Evolutionary conservation across 2,797 vertebrate genomes (phyloP).

Genomic region (Eupleurogrammus muticus): DNA sequence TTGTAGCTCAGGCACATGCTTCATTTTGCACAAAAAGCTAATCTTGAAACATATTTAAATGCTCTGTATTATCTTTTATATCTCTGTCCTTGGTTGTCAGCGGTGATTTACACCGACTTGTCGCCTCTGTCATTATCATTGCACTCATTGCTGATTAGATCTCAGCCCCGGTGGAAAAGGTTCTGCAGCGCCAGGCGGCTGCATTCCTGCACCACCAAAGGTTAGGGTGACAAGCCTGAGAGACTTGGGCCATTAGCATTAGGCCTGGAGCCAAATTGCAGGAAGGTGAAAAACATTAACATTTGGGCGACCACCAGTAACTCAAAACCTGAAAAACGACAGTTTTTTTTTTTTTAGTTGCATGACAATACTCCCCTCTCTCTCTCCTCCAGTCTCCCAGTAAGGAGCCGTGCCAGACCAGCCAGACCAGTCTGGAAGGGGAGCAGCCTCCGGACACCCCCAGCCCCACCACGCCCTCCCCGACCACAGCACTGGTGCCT

Average conservation of each 20-base stretch:
- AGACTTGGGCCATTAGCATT: slow-evolving; percentile 36
- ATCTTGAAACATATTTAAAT: not conserved
- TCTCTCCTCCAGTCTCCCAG: slow-evolving; percentile 77
- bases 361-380: slow-evolving; percentile 20
- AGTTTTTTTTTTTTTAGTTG: slow-evolving; percentile 5
- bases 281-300: slow-evolving; percentile 49
- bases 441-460: slow-evolving; percentile 70
- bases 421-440: slow-evolving; percentile 85
- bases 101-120: slow-evolving; percentile 4
- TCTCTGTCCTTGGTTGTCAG: slow-evolving; percentile 10
- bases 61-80: not conserved
- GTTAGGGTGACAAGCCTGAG: slow-evolving; percentile 18
- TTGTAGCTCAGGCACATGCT: too few species aligned
- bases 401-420: slow-evolving; percentile 84
- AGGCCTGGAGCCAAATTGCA: slow-evolving; percentile 18
- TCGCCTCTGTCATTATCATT: slow-evolving; percentile 12
- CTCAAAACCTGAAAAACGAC: slow-evolving; percentile 17
- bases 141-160: slow-evolving; percentile 25
- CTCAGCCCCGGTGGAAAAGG: slow-evolving; percentile 6
- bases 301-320: slow-evolving; percentile 20
- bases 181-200: slow-evolving; percentile 15
- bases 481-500: slow-evolving; percentile 50
- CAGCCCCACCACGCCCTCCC: slow-evolving; percentile 49
- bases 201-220: slow-evolving; percentile 46
- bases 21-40: not conserved